Percentiles rank a stretch among this genome's conserved stretches.
phyloP scores from a whole-genome alignment of 2,797 vertebrate genomes.

The Acanthornis magna region DNA sequence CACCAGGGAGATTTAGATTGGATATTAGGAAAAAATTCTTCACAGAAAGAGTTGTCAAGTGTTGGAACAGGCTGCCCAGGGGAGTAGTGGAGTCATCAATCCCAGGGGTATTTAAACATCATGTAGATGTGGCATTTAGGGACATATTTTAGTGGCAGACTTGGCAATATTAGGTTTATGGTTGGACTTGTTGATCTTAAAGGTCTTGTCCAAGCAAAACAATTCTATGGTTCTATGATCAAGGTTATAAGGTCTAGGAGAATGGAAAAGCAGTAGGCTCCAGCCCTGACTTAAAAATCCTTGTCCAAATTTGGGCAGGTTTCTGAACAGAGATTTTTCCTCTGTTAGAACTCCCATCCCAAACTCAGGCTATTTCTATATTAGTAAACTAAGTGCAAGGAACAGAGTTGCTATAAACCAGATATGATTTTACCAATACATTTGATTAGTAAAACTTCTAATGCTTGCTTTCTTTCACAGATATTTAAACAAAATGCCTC shows the following conservation, averaged over 20 bases:
- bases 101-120: background rate
- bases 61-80: background rate
- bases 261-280: background rate
- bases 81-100: background rate
- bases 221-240: background rate
- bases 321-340: background rate
- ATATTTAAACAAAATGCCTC: background rate
- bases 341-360: background rate
- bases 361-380: background rate
- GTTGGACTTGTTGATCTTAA: background rate
- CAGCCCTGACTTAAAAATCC: background rate
- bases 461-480: background rate
- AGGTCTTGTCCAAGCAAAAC: background rate
- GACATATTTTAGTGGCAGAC: background rate
- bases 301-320: background rate
- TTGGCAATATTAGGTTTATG: background rate
- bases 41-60: background rate
- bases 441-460: background rate
- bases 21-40: background rate
- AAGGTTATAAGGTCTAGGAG: background rate
- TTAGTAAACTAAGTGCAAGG: background rate
- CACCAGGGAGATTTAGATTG: background rate
- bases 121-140: background rate
- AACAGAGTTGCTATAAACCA: background rate
- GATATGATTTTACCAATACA: background rate